These are phyloP conservation scores for Drosophila setifemur DNA, from an alignment of 1,140 invertebrate genomes.

Conservation along the genomic window DNA sequence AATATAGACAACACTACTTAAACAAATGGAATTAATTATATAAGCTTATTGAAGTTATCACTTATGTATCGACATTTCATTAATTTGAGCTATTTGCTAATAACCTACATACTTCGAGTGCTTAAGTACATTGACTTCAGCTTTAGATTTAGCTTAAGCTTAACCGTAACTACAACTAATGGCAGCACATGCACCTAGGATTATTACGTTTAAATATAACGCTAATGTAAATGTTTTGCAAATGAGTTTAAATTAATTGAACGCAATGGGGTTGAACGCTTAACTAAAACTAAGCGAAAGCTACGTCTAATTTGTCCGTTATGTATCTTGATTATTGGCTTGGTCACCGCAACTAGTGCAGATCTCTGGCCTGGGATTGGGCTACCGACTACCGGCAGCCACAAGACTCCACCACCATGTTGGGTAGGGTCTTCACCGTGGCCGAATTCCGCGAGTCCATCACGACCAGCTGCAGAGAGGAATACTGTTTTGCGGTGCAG, in stretches of 20 bases:
- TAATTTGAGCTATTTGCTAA: constrained; percentile 50
- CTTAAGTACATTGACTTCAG: constrained; percentile 63
- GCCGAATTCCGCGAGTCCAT: constrained; percentile 89
- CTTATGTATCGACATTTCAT: constrained; percentile 19
- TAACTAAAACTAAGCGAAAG: constrained; percentile 22
- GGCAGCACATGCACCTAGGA: constrained; percentile 52
- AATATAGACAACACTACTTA: constrained; percentile 12
- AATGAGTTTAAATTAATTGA: constrained; percentile 65
- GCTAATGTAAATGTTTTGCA: constrained; percentile 53
- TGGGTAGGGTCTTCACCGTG: constrained; percentile 89
- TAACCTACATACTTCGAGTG: constrained; percentile 55
- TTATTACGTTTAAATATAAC: constrained; percentile 34
- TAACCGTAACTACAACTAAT: constrained; percentile 56
- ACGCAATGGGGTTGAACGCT: constrained; percentile 22
- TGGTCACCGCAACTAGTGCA: background rate
- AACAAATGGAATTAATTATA: constrained; percentile 11
- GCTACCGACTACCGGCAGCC: constrained; percentile 87
- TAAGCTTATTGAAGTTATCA: constrained; percentile 11
- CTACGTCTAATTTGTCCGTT: constrained; percentile 62
- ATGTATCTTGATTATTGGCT: constrained; percentile 6
- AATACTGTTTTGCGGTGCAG: constrained; percentile 90
- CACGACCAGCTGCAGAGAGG: constrained; percentile 89
- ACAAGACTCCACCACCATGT: constrained; percentile 92
- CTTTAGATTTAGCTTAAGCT: constrained; percentile 19
- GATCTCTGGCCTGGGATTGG: background rate